phyloP scores from a whole-genome alignment of 2,888 invertebrate genomes.

The Chirona hameri region DNA sequence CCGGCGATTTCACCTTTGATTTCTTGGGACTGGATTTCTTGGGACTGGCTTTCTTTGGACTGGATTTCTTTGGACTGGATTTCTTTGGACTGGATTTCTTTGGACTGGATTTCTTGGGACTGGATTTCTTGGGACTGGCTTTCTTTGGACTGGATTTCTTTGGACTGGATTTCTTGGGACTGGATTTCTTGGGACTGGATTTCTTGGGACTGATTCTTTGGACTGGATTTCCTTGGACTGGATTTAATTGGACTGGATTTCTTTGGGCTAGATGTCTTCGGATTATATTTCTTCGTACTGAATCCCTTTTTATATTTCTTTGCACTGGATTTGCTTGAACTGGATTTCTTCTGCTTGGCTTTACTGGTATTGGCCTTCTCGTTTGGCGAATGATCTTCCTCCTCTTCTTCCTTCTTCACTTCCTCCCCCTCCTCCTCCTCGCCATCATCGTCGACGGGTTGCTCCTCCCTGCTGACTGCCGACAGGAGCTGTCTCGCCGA shows the following conservation, averaged over 20 bases:
- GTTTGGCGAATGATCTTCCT: too few species aligned
- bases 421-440: too few species aligned
- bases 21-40: background rate
- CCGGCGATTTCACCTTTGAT: background rate
- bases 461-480: too few species aligned
- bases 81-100: too few species aligned
- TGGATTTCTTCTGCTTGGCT: background rate
- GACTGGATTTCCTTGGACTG: background rate
- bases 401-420: too few species aligned
- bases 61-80: too few species aligned
- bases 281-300: background rate
- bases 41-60: too few species aligned
- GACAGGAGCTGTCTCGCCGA: too few species aligned
- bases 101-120: background rate
- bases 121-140: background rate
- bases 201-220: background rate
- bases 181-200: background rate
- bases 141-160: background rate
- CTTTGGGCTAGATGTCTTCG: background rate
- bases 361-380: background rate
- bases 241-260: background rate
- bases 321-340: background rate
- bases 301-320: too few species aligned
- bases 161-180: background rate
- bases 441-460: too few species aligned